Percentiles rank a stretch among this genome's conserved stretches.
These are phyloP conservation scores for Argyrosomus regius DNA, from an alignment of 2,797 vertebrate species.

Conservation along the genomic window DNA sequence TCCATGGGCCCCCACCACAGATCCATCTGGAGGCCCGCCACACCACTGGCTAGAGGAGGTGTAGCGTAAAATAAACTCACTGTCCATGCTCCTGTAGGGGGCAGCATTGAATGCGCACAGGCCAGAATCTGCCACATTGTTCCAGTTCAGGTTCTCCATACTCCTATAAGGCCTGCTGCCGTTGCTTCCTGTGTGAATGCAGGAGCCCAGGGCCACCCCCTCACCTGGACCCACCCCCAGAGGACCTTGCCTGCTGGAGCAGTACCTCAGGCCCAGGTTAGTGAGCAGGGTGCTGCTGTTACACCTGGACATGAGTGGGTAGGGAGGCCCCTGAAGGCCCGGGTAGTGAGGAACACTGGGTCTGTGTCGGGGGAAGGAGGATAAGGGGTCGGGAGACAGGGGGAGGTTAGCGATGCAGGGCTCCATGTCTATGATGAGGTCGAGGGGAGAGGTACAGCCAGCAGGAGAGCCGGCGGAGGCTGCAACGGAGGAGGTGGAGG, in stretches of 20 bases:
- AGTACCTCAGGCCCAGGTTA: conserved; percentile 88
- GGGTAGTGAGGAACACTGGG: conserved; percentile 82
- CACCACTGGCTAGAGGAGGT: conserved; percentile 87
- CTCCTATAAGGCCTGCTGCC: conserved; percentile 89
- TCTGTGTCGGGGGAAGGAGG: conserved; percentile 79
- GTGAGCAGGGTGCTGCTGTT: conserved; percentile 87
- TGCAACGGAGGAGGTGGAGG: conserved; percentile 71
- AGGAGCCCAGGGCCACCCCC: conserved; percentile 47
- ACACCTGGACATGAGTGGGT: conserved; percentile 76
- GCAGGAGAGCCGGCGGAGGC: conserved; percentile 78
- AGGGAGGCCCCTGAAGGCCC: conserved; percentile 77
- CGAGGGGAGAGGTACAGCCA: conserved; percentile 75
- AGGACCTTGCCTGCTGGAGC: conserved; percentile 78
- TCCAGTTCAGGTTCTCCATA: conserved; percentile 93
- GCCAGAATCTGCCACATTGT: conserved; percentile 79
- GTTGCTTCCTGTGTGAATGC: conserved; percentile 44
- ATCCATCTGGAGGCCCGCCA: conserved; percentile 80
- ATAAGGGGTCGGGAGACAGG: conserved; percentile 83
- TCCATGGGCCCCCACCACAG: conserved; percentile 65
- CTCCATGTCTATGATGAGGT: conserved; percentile 83
- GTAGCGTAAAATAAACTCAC: conserved; percentile 87
- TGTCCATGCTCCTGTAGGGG: conserved; percentile 87
- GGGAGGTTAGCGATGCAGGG: conserved; percentile 83
- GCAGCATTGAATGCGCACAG: conserved; percentile 72
- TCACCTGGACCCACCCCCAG: conserved; percentile 45